Evolutionary conservation across 2,888 invertebrate genomes (phyloP).

Genomic region (Thecocarcelia acutangulata): DNA sequence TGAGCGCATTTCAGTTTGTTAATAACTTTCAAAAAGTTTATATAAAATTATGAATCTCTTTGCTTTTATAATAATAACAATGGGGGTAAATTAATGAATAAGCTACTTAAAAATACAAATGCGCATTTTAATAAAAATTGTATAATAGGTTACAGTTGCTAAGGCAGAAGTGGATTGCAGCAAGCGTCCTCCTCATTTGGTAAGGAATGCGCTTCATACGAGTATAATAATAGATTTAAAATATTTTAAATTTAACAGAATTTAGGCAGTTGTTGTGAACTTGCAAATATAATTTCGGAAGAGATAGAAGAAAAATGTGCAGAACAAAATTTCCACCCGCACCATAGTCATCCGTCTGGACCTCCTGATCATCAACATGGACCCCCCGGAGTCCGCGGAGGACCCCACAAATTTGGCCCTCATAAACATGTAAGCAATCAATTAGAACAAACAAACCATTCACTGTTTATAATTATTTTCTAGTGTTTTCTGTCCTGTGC

Average conservation of each 20-base stretch:
- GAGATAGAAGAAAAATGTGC: conserved; percentile 47
- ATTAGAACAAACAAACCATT: too few relatives aligned
- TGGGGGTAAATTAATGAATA: conserved; percentile 29
- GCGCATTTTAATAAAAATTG: background rate
- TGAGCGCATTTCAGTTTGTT: conserved; percentile 19
- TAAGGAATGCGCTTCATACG: conserved; percentile 13
- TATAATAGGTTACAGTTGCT: conserved; percentile 17
- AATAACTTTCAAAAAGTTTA: conserved; percentile 3
- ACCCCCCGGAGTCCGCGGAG: conserved; percentile 8
- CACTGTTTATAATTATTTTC: background rate
- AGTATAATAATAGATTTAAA: background rate
- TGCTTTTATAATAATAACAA: conserved; percentile 8
- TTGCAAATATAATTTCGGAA: conserved; percentile 34
- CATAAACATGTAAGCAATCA: conserved; percentile 17
- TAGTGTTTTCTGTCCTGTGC: conserved; percentile 54
- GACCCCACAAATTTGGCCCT: conserved; percentile 17
- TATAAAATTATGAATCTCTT: conserved; percentile 4
- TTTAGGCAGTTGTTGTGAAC: conserved; percentile 36
- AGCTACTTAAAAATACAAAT: background rate
- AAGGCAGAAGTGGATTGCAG: conserved; percentile 52
- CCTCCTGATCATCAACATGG: conserved; percentile 9
- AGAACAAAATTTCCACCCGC: background rate
- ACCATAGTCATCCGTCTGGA: background rate
- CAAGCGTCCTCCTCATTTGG: conserved; percentile 22
- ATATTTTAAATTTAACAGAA: conserved; percentile 18